Base-by-base conservation (phyloP, 2,797 vertebrate species). In the Hapalemur alaotrensis region DNA sequence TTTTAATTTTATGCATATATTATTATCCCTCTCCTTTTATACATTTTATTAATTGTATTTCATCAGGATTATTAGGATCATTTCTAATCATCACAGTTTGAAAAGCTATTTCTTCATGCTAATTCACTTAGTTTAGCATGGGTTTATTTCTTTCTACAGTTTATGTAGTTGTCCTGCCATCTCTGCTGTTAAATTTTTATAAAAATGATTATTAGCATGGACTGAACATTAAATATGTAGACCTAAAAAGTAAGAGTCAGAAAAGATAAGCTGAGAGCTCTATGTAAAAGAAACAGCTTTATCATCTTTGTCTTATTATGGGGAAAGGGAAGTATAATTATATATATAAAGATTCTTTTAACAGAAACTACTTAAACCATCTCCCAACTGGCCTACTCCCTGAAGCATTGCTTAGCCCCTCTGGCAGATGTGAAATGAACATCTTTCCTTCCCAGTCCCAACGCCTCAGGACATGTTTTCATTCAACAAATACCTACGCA, bases 71-170 rank as follows among this genome's bases (percentile, higher is more conserved):
- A 35, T 30, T 78, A 48, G 25, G n/a, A 32, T 30, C 57, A 32
- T 54, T 90, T 92, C 72, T 79, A 65, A 73, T 61, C 38, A 32
- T 52, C 32, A 12, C 41, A 78, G n/a, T 72, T 89, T 69, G 38
- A 78, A 93, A 96, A 75, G 69, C 65, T 63, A 72, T 28, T 90
- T 80, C 67, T 80, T 95, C 12, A 63, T 6, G n/a, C 75, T 78
- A 95, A 89, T 82, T 73, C 35, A 63, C 4, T 79, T 93, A 81
- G 52, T 2, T 79, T 30, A 93, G 35, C 23, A 52, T 4, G 7
- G 18, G 78, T 32, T 65, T 76, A 5, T 76, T 61, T 87, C 22
- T 81, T 52, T 67, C 48, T 41, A 46, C 17, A 70, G 50, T 35
- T 43, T n/a, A 70, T 1, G 17, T 0, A 54, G 38, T 25, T 76